phyloP scores from a whole-genome alignment of 2,888 invertebrate species.

The Ephialtes manifestator region DNA sequence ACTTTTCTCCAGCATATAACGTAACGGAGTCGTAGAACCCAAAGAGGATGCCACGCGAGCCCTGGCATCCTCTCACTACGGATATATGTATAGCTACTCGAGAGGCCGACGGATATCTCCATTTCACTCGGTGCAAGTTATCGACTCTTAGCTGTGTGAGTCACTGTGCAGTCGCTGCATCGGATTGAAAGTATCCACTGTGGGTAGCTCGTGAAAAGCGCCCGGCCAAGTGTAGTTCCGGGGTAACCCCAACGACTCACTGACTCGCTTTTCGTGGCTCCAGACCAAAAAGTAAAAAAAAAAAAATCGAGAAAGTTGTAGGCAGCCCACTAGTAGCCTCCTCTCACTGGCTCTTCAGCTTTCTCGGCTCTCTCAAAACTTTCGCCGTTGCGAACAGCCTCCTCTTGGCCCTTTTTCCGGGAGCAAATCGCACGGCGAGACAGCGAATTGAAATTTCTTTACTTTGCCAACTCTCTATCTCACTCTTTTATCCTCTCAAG shows the following conservation, averaged over 20 bases:
- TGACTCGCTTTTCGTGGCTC: slow-evolving; percentile 38
- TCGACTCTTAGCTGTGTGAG: slow-evolving; percentile 5
- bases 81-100: background rate
- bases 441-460: slow-evolving; percentile 30
- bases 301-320: slow-evolving; percentile 42
- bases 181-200: slow-evolving; percentile 7
- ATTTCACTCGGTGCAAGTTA: background rate
- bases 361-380: slow-evolving; percentile 24
- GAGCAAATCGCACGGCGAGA: slow-evolving; percentile 12
- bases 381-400: background rate
- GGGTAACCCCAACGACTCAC: slow-evolving; percentile 21
- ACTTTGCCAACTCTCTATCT: background rate
- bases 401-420: background rate
- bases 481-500: background rate
- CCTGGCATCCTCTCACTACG: background rate
- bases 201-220: slow-evolving; percentile 2
- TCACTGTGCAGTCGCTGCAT: slow-evolving; percentile 12
- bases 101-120: background rate
- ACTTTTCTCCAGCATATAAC: slow-evolving; percentile 24
- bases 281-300: slow-evolving; percentile 43
- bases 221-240: slow-evolving; percentile 15
- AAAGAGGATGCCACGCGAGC: background rate
- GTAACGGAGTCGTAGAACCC: slow-evolving; percentile 21
- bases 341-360: slow-evolving; percentile 22
- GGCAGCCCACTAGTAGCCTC: slow-evolving; percentile 19